phyloP scores from a whole-genome alignment of 2,888 invertebrate species.

The Apoda limacodes region DNA sequence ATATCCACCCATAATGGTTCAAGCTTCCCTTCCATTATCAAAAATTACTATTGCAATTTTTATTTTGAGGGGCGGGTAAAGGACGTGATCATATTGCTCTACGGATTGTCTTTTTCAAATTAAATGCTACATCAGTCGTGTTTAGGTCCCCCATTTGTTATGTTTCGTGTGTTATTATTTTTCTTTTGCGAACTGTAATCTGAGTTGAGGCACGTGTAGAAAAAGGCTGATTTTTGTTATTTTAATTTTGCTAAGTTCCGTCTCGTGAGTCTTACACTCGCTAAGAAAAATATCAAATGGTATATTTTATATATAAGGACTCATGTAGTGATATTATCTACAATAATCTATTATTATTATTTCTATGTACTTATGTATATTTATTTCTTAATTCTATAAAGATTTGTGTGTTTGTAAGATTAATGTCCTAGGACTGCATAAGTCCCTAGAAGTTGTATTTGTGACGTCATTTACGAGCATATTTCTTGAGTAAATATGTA shows the following conservation, averaged over 20 bases:
- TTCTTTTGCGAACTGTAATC: conserved; percentile 47
- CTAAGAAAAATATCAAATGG: too few relatives aligned
- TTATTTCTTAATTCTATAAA: too few relatives aligned
- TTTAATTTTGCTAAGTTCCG: conserved; percentile 39
- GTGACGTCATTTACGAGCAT: too few relatives aligned
- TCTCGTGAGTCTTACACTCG: too few relatives aligned
- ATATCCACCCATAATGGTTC: conserved; percentile 52
- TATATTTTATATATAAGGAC: too few relatives aligned
- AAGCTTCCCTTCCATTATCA: conserved; percentile 55
- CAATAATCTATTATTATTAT: too few relatives aligned
- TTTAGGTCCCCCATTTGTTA: conserved; percentile 38
- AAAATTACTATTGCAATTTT: conserved; percentile 61
- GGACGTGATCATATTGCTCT: conserved; percentile 46
- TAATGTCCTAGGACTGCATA: too few relatives aligned
- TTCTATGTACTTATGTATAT: too few relatives aligned
- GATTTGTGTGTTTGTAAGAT: too few relatives aligned
- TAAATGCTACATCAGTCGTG: conserved; percentile 41
- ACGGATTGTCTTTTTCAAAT: conserved; percentile 58
- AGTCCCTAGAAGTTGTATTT: too few relatives aligned
- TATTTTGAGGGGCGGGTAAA: conserved; percentile 41
- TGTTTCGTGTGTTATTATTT: conserved; percentile 43
- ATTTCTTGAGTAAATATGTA: too few relatives aligned
- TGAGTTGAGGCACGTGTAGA: conserved; percentile 55
- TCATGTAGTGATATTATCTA: too few relatives aligned
- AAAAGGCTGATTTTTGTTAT: conserved; percentile 42